Conservation (phyloP, 2,888 invertebrate species). For the Sminthurinus aureus region DNA sequence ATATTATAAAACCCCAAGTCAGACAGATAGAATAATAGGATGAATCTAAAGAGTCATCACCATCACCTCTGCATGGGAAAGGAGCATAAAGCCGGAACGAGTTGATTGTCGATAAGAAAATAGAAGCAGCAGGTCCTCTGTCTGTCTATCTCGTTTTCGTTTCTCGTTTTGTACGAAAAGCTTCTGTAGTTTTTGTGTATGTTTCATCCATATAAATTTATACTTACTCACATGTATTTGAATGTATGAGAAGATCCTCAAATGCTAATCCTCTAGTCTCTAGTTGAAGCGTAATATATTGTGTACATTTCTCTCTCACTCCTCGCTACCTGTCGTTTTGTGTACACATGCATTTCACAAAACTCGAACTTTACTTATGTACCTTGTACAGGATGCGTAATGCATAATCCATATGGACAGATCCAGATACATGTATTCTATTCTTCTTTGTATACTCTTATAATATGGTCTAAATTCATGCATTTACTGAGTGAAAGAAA, state of each 20-base stretch:
- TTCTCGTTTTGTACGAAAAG: background rate
- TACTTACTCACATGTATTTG: too few relatives aligned
- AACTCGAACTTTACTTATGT: background rate
- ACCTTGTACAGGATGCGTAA: background rate
- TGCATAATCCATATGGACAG: background rate
- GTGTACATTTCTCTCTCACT: too few relatives aligned
- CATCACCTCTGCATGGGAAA: constrained; percentile 8
- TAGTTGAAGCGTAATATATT: too few relatives aligned
- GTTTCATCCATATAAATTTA: too few relatives aligned
- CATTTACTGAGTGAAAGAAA: too few relatives aligned
- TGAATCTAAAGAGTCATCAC: background rate
- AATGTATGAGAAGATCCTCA: too few relatives aligned
- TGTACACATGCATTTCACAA: background rate
- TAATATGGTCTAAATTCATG: too few relatives aligned
- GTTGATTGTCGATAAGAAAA: constrained; percentile 1
- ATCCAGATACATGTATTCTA: background rate
- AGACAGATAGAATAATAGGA: background rate
- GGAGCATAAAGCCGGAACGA: background rate
- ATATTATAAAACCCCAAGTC: background rate
- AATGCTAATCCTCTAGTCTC: too few relatives aligned
- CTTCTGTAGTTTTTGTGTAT: background rate
- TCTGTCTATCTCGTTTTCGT: background rate
- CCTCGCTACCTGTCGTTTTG: too few relatives aligned
- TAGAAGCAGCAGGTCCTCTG: constrained; percentile 6
- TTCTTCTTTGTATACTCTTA: too few relatives aligned